Evolutionary conservation across 2,113 vertebrate species (phyloP).

Genomic region (Oncorhynchus keta): DNA sequence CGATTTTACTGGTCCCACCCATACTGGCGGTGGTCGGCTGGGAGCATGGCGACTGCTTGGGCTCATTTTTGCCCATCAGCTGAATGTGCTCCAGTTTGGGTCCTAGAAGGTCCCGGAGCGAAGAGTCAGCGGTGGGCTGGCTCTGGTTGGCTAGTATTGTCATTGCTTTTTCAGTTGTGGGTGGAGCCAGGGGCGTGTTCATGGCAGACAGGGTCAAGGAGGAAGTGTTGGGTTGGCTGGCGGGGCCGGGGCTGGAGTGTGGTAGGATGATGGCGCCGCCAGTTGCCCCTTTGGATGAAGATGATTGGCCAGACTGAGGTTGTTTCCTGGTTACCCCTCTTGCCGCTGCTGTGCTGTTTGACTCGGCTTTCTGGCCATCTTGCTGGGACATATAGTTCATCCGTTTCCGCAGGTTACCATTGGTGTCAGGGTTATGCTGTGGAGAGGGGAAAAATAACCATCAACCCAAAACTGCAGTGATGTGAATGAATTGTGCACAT

Average conservation of each 20-base stretch:
- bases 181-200: slow-evolving; percentile 74
- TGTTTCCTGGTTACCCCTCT: slow-evolving; percentile 53
- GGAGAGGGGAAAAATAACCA: slow-evolving; percentile 13
- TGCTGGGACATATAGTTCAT: slow-evolving; percentile 80
- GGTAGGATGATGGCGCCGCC: slow-evolving; percentile 74
- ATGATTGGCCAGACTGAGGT: slow-evolving; percentile 67
- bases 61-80: slow-evolving; percentile 78
- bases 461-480: too few species aligned
- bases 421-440: slow-evolving; percentile 83
- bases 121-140: slow-evolving; percentile 36
- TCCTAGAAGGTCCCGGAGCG: slow-evolving; percentile 82
- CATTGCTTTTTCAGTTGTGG: slow-evolving; percentile 69
- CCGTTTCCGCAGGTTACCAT: slow-evolving; percentile 91
- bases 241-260: slow-evolving; percentile 86
- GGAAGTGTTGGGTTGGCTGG: slow-evolving; percentile 79
- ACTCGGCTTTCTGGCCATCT: slow-evolving; percentile 36
- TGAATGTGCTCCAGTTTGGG: slow-evolving; percentile 88
- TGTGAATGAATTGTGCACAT: not conserved
- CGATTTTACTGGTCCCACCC: slow-evolving; percentile 96
- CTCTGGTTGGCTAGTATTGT: not conserved
- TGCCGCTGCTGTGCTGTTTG: slow-evolving; percentile 70
- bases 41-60: slow-evolving; percentile 71
- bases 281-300: slow-evolving; percentile 60
- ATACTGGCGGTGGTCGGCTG: slow-evolving; percentile 76
- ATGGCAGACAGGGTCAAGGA: slow-evolving; percentile 78